Conservation (phyloP, 2,113 vertebrate genomes). For the Aegithalos caudatus region DNA sequence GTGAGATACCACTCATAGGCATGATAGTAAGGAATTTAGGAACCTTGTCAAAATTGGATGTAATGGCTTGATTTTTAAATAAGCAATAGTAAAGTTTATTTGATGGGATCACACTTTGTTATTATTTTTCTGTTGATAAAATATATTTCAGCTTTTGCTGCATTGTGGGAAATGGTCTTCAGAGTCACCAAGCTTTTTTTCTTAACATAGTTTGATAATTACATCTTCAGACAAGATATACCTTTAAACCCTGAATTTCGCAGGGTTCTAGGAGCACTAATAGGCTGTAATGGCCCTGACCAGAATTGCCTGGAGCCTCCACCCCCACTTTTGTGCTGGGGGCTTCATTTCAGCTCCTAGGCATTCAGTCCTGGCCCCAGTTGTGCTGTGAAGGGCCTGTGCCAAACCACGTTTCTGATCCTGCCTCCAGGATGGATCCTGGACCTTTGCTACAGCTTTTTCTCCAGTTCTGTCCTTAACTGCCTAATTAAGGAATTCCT, state of each 20-base stretch:
- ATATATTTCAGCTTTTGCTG: background rate
- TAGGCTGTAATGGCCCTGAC: background rate
- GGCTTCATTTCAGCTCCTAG: background rate
- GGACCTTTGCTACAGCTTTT: background rate
- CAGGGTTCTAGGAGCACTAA: background rate
- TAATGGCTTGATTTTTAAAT: background rate
- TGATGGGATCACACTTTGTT: background rate
- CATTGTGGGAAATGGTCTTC: background rate
- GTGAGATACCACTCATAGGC: background rate
- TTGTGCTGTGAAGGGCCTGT: background rate
- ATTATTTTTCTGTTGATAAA: background rate
- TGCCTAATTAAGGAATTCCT: background rate
- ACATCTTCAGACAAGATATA: background rate
- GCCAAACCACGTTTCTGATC: background rate
- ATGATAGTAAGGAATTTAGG: background rate
- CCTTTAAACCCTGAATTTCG: background rate
- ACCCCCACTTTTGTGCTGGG: fast-evolving
- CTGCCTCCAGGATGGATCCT: background rate
- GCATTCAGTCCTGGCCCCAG: background rate
- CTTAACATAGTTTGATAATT: background rate
- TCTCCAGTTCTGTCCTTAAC: background rate
- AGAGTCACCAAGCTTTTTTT: background rate
- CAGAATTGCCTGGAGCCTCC: background rate
- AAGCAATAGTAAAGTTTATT: background rate
- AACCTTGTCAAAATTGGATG: background rate